Percentiles rank a stretch among this genome's conserved stretches.
phyloP scores from a whole-genome alignment of 30 jellyfish, hydroid and myxozoan species.

The Pseudorhiza aurosa region DNA sequence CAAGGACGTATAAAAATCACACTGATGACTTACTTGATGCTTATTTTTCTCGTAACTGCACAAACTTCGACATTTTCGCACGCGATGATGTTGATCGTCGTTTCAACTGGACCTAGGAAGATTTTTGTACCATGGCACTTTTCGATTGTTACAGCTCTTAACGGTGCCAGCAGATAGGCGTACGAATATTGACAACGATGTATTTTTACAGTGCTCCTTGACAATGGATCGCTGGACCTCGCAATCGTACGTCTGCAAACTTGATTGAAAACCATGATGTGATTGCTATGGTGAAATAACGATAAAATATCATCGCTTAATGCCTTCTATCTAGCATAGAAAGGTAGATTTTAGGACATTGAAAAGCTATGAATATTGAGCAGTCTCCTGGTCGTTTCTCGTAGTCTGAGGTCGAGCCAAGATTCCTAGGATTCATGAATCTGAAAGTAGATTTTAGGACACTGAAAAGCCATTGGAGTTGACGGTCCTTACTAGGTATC shows the following conservation, averaged over 20 bases:
- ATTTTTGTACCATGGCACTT: slow-evolving; percentile 91
- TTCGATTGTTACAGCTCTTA: slow-evolving; percentile 86
- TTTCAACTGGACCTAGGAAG: slow-evolving; percentile 92
- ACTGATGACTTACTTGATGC: slow-evolving; percentile 85
- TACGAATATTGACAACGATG: slow-evolving; percentile 95
- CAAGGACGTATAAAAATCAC: no score
- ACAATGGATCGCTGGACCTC: slow-evolving; percentile 85
- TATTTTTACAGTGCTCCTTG: slow-evolving; percentile 70
- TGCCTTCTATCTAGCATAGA: no score
- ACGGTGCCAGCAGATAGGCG: slow-evolving; percentile 77
- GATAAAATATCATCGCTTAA: no score
- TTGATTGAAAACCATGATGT: slow-evolving; percentile 82
- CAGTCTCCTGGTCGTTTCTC: no score
- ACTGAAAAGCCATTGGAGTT: no score
- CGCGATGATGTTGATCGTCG: slow-evolving; percentile 70
- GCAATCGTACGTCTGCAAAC: slow-evolving; percentile 92
- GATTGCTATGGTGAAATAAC: slow-evolving; percentile 71
- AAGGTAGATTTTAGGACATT: no score
- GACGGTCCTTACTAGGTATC: no score
- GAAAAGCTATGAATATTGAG: no score
- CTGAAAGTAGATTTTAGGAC: no score
- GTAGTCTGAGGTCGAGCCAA: no score
- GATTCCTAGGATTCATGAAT: no score
- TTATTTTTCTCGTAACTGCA: slow-evolving; percentile 77
- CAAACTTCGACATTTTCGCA: slow-evolving; percentile 83